These are phyloP conservation scores for Himantopus leucocephalus DNA, from an alignment of 2,113 vertebrate genomes.

Conservation along the genomic window DNA sequence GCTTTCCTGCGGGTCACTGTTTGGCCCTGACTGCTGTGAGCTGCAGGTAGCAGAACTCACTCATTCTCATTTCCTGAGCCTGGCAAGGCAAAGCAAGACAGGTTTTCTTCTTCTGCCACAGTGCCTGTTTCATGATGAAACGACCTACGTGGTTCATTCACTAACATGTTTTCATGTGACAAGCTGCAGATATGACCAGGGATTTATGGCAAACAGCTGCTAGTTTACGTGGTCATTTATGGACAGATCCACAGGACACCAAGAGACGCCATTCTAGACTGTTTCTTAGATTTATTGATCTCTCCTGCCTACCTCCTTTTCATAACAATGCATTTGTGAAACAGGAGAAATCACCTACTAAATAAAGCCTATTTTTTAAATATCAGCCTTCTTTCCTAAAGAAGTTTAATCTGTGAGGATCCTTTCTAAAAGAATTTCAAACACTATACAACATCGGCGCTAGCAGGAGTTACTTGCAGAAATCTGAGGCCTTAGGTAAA, in stretches of 20 bases:
- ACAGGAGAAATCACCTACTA: not conserved
- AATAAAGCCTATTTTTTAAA: not conserved
- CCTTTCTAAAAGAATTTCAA: not conserved
- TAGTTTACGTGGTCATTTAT: not conserved
- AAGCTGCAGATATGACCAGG: not conserved
- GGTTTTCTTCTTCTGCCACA: not conserved
- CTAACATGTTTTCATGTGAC: not conserved
- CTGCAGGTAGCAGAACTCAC: not conserved
- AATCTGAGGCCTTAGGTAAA: not conserved
- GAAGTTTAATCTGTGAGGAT: not conserved
- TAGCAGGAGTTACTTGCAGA: not conserved
- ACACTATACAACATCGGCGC: not conserved
- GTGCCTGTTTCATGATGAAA: not conserved
- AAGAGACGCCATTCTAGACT: not conserved
- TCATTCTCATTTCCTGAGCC: not conserved
- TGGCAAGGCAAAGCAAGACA: not conserved
- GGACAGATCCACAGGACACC: not conserved
- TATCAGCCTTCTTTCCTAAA: not conserved
- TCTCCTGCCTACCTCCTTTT: not conserved
- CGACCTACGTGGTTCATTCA: not conserved
- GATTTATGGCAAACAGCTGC: not conserved
- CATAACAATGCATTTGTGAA: not conserved
- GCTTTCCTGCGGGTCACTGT: not conserved
- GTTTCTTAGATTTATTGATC: not conserved
- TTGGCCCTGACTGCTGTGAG: not conserved